phyloP scores from a whole-genome alignment of 2,888 invertebrate species.

The Nebria salina region DNA sequence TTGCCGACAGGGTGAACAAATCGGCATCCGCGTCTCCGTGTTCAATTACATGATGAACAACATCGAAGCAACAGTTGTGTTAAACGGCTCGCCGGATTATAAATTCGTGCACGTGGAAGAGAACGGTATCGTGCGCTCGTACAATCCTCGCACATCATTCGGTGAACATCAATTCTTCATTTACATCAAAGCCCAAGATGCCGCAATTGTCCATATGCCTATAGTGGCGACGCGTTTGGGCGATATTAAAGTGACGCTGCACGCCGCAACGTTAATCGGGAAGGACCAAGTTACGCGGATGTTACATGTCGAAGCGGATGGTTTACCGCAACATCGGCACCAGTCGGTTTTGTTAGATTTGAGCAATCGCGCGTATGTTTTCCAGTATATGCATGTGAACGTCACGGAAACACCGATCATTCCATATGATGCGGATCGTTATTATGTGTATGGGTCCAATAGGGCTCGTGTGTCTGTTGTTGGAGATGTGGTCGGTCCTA shows the following conservation, averaged over 20 bases:
- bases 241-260: conserved; percentile 77
- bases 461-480: conserved; percentile 83
- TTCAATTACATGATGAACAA: conserved; percentile 92
- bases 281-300: conserved; percentile 74
- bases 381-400: conserved; percentile 96
- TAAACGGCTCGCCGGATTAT: conserved; percentile 85
- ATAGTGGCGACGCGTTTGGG: conserved; percentile 86
- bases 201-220: conserved; percentile 86
- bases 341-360: conserved; percentile 92
- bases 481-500: conserved; percentile 92
- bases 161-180: conserved; percentile 97
- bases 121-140: conserved; percentile 85
- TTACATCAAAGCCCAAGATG: conserved; percentile 81
- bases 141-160: conserved; percentile 88
- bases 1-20: conserved; percentile 91
- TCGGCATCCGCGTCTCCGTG: conserved; percentile 90
- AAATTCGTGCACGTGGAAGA: conserved; percentile 93
- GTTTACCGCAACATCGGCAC: conserved; percentile 90
- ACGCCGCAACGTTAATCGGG: conserved; percentile 79
- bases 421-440: conserved; percentile 88
- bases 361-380: conserved; percentile 88
- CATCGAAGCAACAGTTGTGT: conserved; percentile 87
- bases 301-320: conserved; percentile 84
- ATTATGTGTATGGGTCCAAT: conserved; percentile 95
- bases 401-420: conserved; percentile 93